These are phyloP conservation scores for Dryoscopus gambensis DNA, from an alignment of 2,113 vertebrate genomes.

Conservation along the genomic window DNA sequence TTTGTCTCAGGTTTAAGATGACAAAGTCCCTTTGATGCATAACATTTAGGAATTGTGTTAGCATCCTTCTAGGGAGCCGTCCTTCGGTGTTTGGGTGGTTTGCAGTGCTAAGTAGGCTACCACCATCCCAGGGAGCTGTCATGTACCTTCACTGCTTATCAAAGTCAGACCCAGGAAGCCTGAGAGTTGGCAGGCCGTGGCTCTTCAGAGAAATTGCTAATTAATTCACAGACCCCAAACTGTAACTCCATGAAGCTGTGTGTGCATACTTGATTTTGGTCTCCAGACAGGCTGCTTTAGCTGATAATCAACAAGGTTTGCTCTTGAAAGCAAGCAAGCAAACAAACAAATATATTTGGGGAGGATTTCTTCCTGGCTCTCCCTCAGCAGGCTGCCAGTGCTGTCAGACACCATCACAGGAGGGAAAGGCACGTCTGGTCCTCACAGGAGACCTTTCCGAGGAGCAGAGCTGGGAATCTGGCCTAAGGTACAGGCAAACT, in stretches of 20 bases:
- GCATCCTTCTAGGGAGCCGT: not conserved
- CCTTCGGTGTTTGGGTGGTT: not conserved
- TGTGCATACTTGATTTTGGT: not conserved
- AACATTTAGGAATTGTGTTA: not conserved
- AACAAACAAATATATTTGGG: not conserved
- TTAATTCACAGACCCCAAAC: slow-evolving; percentile 9
- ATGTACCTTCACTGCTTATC: not conserved
- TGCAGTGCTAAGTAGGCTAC: not conserved
- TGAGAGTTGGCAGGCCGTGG: not conserved
- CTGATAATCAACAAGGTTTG: not conserved
- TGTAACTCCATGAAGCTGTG: not conserved
- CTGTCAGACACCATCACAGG: not conserved
- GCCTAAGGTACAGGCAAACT: not conserved
- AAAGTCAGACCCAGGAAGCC: not conserved
- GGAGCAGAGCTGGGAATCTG: not conserved
- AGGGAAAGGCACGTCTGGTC: not conserved
- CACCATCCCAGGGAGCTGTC: not conserved
- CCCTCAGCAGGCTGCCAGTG: not conserved
- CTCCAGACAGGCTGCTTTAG: not conserved
- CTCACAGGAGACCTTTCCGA: slow-evolving; percentile 4
- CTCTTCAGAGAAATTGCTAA: slow-evolving; percentile 37
- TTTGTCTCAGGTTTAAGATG: not conserved
- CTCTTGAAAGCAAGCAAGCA: not conserved
- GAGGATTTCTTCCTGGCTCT: not conserved
- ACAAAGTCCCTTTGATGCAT: not conserved